phyloP scores from a whole-genome alignment of 2,797 vertebrate genomes.

The Zalophus californianus region DNA sequence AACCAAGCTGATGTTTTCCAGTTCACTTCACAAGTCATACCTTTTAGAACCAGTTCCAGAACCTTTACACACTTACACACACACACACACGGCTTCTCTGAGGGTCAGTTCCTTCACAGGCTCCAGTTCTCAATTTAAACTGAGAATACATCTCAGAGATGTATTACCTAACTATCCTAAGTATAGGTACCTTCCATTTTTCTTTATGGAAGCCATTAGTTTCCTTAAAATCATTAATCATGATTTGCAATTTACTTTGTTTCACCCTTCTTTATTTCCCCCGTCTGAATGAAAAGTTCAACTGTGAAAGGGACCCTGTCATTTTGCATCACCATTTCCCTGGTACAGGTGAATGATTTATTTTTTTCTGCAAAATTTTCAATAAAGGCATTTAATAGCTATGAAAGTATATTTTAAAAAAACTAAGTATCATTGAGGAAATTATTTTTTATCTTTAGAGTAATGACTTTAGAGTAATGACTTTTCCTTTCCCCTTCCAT shows the following conservation, averaged over 20 bases:
- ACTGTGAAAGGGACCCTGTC: background rate
- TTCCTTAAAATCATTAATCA: background rate
- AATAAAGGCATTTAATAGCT: background rate
- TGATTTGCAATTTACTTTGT: background rate
- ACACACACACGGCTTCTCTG: background rate
- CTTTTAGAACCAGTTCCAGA: background rate
- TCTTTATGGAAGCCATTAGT: background rate
- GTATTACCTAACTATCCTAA: background rate
- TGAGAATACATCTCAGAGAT: background rate
- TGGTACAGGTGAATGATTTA: background rate
- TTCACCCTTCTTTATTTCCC: background rate
- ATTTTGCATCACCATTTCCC: background rate
- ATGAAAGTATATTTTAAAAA: background rate
- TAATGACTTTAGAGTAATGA: background rate
- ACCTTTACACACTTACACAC: background rate
- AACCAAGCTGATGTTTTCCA: background rate
- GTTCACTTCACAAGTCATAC: background rate
- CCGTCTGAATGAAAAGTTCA: background rate
- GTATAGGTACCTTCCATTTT: background rate
- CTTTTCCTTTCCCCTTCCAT: conserved; percentile 11
- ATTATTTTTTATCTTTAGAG: background rate
- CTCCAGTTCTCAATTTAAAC: background rate
- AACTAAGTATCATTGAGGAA: background rate
- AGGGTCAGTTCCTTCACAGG: background rate
- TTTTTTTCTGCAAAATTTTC: conserved; percentile 12